Evolutionary conservation across 2,797 vertebrate species (phyloP).

Genomic region (Adelosebastes latens): DNA sequence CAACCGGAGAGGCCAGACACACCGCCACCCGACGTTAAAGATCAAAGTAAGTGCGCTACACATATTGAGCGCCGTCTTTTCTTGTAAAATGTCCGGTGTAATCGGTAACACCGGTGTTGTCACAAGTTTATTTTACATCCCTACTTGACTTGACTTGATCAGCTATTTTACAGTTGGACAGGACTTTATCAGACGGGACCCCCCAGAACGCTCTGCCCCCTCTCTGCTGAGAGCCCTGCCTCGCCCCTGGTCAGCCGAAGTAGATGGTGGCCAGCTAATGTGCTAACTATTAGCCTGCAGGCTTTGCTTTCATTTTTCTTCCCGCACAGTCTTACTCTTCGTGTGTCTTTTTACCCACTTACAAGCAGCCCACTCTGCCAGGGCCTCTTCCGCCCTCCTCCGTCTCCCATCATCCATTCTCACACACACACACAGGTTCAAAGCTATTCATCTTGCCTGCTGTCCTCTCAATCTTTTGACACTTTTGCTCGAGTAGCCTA

Average conservation of each 20-base stretch:
- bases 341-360: slow-evolving; percentile 4
- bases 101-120: too few relatives aligned
- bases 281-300: slow-evolving; percentile 30
- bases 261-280: slow-evolving; percentile 50
- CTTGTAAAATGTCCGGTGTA: too few relatives aligned
- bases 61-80: too few relatives aligned
- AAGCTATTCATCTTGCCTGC: slow-evolving; percentile 34
- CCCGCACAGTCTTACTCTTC: not conserved
- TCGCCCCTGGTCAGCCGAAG: not conserved
- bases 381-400: not conserved
- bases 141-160: too few relatives aligned
- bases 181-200: too few relatives aligned
- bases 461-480: slow-evolving; percentile 38
- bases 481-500: slow-evolving; percentile 22
- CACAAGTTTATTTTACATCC: too few relatives aligned
- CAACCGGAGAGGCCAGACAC: too few relatives aligned
- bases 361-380: slow-evolving; percentile 3
- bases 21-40: too few relatives aligned
- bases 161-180: too few relatives aligned
- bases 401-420: slow-evolving; percentile 13
- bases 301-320: slow-evolving; percentile 28
- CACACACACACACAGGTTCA: slow-evolving; percentile 23
- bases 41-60: too few relatives aligned
- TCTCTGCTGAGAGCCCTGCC: not conserved
- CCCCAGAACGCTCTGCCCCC: too few relatives aligned